Conservation (phyloP, 2,888 invertebrate genomes). For the Lasiommata megera region DNA sequence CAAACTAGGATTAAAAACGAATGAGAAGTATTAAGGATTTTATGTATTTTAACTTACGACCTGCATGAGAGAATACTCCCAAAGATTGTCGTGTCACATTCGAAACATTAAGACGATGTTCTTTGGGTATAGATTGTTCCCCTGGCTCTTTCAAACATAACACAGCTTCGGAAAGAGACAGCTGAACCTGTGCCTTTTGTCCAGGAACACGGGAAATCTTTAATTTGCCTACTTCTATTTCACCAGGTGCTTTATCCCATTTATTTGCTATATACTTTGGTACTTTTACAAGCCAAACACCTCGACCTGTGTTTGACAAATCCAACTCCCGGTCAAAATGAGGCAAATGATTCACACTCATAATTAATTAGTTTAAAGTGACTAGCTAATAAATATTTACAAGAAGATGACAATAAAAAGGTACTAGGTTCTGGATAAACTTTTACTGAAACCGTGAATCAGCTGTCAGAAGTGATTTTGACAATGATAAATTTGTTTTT, state of each 20-base stretch:
- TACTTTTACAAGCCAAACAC: conserved; percentile 98
- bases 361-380: conserved; percentile 36
- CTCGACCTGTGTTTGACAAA: conserved; percentile 92
- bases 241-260: conserved; percentile 96
- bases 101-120: conserved; percentile 95
- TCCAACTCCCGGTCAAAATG: conserved; percentile 91
- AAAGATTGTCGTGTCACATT: conserved; percentile 95
- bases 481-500: too few species aligned
- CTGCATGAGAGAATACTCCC: conserved; percentile 94
- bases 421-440: too few species aligned
- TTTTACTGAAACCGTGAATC: too few species aligned
- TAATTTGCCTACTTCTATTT: conserved; percentile 95
- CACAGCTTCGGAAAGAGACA: conserved; percentile 90
- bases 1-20: too few species aligned
- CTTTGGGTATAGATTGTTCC: conserved; percentile 92
- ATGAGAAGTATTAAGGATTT: too few species aligned
- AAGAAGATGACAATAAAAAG: too few species aligned
- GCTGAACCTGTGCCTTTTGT: conserved; percentile 92
- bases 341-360: conserved; percentile 51
- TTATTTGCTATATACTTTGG: conserved; percentile 97
- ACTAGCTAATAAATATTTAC: neutral
- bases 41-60: conserved; percentile 87
- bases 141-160: conserved; percentile 88
- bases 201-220: conserved; percentile 91
- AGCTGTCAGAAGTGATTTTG: too few species aligned